Base-by-base conservation (phyloP, 2,797 vertebrate species). In the Onychomys arenicola region DNA sequence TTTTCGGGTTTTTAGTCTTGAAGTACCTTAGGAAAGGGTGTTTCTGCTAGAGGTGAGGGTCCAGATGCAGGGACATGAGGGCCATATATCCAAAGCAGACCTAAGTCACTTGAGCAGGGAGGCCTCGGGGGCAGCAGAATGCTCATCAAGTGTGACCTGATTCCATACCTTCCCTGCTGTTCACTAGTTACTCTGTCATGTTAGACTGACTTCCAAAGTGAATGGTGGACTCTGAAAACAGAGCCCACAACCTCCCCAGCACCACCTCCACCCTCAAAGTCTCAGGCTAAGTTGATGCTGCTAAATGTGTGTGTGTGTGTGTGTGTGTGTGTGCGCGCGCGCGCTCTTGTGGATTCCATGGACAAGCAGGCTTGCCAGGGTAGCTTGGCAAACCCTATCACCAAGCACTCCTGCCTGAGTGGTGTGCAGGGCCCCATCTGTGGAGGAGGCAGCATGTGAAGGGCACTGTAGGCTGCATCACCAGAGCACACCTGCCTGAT, bases 141-240 rank as follows among this genome's bases (percentile, higher is more conserved):
- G 2, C 27, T 43, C 32, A 4, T 0, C 6, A 12, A 3, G 27
- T 25, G 37, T 29, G 5, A 61, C 46, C 23, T 0, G 5, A 69
- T 32, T 90, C 61, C 92, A 34, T 8, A 46, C 77, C 49, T 88
- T 69, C 40, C 49, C 46, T 27, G 25, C 13, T 83, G 25, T 25
- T 29, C 75, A 43, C 73, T 52, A 49, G 6, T n/a, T 49, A n/a
- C 65, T 90, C 57, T 65, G 59, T 71, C 32, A 59, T 34, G 78
- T 91, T 43, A 89, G 78, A 57, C 81, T 75, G 32, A 89, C 37
- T 90, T 75, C 76, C 69, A 80, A 65, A 75, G 40, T 71, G 52
- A 93, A 91, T 67, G 1, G 40, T 61, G 73, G 89, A 71, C 71
- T 69, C 34, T 78, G 37, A 61, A 40, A 80, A 86, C 46, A 63